Evolutionary conservation across 2,888 invertebrate species (phyloP), one percentile per base, ranked within the genome.

Genomic region (Apodemia duryi): DNA sequence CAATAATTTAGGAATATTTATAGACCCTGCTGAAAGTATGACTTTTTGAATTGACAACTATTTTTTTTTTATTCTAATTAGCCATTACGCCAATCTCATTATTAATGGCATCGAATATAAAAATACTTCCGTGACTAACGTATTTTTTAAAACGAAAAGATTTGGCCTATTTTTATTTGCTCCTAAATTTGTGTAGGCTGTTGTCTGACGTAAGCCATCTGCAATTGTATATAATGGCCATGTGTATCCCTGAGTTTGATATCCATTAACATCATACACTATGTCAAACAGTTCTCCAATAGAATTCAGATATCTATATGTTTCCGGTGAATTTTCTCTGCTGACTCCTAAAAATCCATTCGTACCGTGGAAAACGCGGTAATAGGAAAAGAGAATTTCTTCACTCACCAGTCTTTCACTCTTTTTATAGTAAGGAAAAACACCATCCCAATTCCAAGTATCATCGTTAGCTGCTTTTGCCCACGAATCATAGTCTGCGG

Each of bases 1-100:
- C 0, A 82, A 70, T 3, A 83, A 67, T 63, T 81, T 74, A 0
- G 83, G 77, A 7, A 77, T 70, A 32, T 81, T 81, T 6, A 83
- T 66, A 13, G 78, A 72, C 43, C 83, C 84, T 5, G 78, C 80
- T 6, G 78, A 76, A 28, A 83, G 3, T 13, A 84, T 77, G 0
- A 84, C 74, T 71, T 82, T 82, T 51, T 73, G 77, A 76, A 61
- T 71, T 73, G 2, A 79, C 43, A 0, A 67, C 74, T 3, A 77
- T 60, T 2, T 52, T 68, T 61, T 71, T 64, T 32, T 70, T 66
- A 49, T 70, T 65, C 7, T 70, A 65, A 1, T 68, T 72, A 1
- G 70, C 32, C 67, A 72, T 68, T 0, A 83, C 77, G 6, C 79
- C 81, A 10, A 71, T 66, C 6, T 82, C 82, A 29, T 71, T 74